Percentiles rank a stretch among this genome's conserved stretches.
phyloP scores from a whole-genome alignment of 2,113 vertebrate species.

The Laticauda colubrina region DNA sequence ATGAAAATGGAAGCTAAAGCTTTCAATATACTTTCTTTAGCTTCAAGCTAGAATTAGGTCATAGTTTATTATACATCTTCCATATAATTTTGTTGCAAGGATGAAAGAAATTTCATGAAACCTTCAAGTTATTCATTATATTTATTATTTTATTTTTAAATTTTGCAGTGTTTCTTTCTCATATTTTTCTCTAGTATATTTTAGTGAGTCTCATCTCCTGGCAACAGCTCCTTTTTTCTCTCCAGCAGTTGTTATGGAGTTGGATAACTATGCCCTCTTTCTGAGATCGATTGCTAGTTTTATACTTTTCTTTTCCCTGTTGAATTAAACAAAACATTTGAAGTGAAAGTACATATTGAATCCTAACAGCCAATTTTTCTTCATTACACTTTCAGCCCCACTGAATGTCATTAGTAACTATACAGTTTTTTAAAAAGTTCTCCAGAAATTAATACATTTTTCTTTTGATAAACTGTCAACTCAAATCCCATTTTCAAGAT shows the following conservation, averaged over 20 bases:
- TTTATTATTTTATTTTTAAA: not conserved
- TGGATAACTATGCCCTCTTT: not conserved
- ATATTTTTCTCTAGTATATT: not conserved
- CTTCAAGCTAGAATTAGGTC: not conserved
- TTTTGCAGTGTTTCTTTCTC: not conserved
- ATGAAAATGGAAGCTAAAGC: not conserved
- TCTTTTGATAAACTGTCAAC: not conserved
- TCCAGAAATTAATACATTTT: not conserved
- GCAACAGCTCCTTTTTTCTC: slow-evolving; percentile 9
- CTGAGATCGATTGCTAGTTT: not conserved
- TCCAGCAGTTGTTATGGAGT: slow-evolving; percentile 2
- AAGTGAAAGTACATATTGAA: not conserved
- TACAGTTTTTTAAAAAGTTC: not conserved
- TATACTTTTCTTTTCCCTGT: not conserved
- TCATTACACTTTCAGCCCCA: not conserved
- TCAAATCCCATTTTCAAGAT: no score
- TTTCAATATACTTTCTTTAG: not conserved
- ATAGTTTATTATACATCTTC: not conserved
- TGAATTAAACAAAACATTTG: slow-evolving; percentile 9
- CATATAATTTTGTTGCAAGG: not conserved
- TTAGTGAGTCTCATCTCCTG: not conserved
- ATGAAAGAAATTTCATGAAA: not conserved
- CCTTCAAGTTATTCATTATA: not conserved
- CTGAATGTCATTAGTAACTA: not conserved
- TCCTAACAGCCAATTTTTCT: not conserved